These are phyloP conservation scores for Nudaria mundana DNA, from an alignment of 2,888 invertebrate species.

Conservation along the genomic window DNA sequence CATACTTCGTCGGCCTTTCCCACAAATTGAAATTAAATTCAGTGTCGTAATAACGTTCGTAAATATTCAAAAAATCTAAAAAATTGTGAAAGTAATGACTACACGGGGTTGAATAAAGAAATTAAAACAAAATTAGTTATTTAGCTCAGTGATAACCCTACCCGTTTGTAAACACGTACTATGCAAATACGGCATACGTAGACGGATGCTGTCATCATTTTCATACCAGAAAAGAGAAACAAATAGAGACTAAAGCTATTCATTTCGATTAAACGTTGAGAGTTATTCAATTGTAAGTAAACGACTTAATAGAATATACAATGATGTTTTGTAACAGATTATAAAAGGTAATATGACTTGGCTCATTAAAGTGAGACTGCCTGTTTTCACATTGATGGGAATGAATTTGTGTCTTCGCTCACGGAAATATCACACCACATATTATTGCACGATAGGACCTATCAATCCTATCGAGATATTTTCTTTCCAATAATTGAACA, in stretches of 20 bases:
- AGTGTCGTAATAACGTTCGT: no score
- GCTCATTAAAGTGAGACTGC: constrained; percentile 24
- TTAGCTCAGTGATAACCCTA: constrained; percentile 56
- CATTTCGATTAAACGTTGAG: no score
- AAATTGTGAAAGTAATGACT: no score
- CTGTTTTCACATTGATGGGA: constrained; percentile 15
- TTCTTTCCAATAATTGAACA: constrained; percentile 56
- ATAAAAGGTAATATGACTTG: constrained; percentile 26
- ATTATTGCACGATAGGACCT: constrained; percentile 9
- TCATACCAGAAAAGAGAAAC: constrained; percentile 50
- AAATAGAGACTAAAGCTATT: constrained; percentile 23
- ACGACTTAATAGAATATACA: constrained; percentile 19
- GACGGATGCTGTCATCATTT: constrained; percentile 57
- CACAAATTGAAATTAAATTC: no score
- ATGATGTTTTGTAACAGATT: constrained; percentile 23
- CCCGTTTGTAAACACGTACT: constrained; percentile 41
- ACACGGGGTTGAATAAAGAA: constrained; percentile 26
- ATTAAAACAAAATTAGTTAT: no score
- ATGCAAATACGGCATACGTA: constrained; percentile 49
- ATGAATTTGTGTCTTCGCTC: constrained; percentile 25
- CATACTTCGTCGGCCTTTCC: no score
- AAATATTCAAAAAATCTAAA: no score
- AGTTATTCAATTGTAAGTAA: no score
- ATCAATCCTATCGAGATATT: constrained; percentile 30
- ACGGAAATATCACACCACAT: constrained; percentile 17